phyloP scores from a whole-genome alignment of 2,888 invertebrate genomes.

The Busseola fusca region DNA sequence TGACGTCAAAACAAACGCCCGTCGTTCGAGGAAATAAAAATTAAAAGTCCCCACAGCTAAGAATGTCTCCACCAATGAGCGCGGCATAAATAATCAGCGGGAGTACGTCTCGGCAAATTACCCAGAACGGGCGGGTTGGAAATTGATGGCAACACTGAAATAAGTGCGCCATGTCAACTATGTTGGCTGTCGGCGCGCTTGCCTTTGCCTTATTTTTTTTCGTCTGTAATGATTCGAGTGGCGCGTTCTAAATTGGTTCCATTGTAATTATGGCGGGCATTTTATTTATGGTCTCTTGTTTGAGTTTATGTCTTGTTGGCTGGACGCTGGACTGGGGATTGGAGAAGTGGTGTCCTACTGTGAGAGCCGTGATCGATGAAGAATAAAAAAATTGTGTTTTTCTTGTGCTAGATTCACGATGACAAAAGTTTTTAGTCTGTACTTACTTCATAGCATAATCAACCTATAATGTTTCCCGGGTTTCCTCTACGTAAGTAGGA shows the following conservation, averaged over 20 bases:
- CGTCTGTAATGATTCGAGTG: conserved; percentile 63
- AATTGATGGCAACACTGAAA: conserved; percentile 77
- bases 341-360: conserved; percentile 5
- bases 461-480: no score
- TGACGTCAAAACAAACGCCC: conserved; percentile 72
- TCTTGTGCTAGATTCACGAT: background rate
- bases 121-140: conserved; percentile 80
- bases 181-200: conserved; percentile 70
- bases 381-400: background rate
- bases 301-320: conserved; percentile 26
- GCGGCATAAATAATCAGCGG: conserved; percentile 82
- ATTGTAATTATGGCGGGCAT: conserved; percentile 63
- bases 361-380: background rate
- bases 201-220: conserved; percentile 68
- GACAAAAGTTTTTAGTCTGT: background rate
- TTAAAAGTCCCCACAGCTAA: conserved; percentile 70
- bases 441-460: background rate
- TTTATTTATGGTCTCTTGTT: conserved; percentile 55
- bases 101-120: conserved; percentile 84
- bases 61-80: conserved; percentile 78
- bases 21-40: conserved; percentile 66
- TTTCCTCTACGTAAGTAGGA: no score
- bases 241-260: conserved; percentile 73
- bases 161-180: conserved; percentile 78
- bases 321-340: conserved; percentile 22